phyloP scores from a whole-genome alignment of 2,113 vertebrate species.

The Taxidea taxus region DNA sequence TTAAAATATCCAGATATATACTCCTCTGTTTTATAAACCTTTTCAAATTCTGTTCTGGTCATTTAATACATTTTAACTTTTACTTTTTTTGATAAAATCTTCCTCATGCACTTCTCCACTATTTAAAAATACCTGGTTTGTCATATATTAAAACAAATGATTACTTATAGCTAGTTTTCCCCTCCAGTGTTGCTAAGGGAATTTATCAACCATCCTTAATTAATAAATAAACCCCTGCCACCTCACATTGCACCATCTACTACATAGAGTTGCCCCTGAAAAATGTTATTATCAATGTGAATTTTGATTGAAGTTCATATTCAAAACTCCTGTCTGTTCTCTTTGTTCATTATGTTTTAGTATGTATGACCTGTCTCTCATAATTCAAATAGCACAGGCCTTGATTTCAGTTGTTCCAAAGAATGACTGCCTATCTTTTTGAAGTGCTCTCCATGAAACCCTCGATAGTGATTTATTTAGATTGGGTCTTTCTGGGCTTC shows the following conservation, averaged over 20 bases:
- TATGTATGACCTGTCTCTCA: not conserved
- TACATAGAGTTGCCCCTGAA: not conserved
- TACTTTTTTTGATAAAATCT: not conserved
- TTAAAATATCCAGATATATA: constrained; percentile 6
- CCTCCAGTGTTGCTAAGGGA: not conserved
- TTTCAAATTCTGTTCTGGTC: not conserved
- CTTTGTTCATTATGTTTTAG: not conserved
- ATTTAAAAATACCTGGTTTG: not conserved
- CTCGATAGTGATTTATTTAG: not conserved
- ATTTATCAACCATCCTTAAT: not conserved
- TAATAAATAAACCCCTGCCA: not conserved
- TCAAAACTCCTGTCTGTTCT: not conserved
- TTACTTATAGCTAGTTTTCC: not conserved
- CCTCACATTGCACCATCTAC: not conserved
- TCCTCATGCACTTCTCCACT: not conserved
- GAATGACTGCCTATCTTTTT: not conserved
- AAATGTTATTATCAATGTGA: not conserved
- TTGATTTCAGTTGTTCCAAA: not conserved
- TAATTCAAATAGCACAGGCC: not conserved
- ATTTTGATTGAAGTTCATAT: not conserved
- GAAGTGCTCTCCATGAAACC: not conserved
- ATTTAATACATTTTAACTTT: not conserved
- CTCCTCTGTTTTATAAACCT: not conserved
- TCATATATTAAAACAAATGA: not conserved
- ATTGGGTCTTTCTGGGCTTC: not conserved